A percentile compares a stretch with the other conserved stretches of the same genome.
Evolutionary conservation across 1,140 invertebrate genomes (phyloP).

Genomic region (Drosophila paulistorum): DNA sequence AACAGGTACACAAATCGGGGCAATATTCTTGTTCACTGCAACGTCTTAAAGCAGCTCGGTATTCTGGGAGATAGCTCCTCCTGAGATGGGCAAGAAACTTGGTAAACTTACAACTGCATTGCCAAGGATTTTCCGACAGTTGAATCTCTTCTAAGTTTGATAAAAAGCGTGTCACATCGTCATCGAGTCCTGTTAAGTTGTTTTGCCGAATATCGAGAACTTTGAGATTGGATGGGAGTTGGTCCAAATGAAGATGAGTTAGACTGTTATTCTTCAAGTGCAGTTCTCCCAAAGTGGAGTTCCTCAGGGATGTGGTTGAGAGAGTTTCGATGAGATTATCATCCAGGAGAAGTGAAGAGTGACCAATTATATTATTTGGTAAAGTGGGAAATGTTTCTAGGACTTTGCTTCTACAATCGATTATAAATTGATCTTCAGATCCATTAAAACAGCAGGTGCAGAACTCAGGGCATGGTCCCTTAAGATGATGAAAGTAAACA

Average conservation of each 20-base stretch:
- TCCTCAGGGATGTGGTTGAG: neutral
- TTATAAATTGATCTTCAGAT: too few relatives aligned
- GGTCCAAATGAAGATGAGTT: neutral
- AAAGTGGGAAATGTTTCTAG: neutral
- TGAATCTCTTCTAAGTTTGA: neutral
- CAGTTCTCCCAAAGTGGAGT: neutral
- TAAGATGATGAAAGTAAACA: neutral
- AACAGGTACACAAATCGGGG: neutral
- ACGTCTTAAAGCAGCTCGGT: neutral
- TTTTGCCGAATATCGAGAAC: neutral
- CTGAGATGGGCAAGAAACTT: neutral
- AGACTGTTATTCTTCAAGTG: neutral
- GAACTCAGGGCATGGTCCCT: neutral
- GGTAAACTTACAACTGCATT: constrained; percentile 1
- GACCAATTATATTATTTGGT: neutral
- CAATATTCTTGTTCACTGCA: neutral
- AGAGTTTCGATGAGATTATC: neutral
- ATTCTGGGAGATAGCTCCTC: neutral
- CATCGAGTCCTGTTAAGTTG: too few relatives aligned
- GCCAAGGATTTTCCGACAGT: neutral
- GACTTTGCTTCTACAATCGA: neutral
- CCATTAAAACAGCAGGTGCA: neutral
- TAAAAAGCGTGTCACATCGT: neutral
- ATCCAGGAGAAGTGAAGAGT: neutral
- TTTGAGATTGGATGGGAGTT: neutral